These are phyloP conservation scores for Eretmocerus hayati DNA, from an alignment of 2,888 invertebrate genomes.

Conservation along the genomic window DNA sequence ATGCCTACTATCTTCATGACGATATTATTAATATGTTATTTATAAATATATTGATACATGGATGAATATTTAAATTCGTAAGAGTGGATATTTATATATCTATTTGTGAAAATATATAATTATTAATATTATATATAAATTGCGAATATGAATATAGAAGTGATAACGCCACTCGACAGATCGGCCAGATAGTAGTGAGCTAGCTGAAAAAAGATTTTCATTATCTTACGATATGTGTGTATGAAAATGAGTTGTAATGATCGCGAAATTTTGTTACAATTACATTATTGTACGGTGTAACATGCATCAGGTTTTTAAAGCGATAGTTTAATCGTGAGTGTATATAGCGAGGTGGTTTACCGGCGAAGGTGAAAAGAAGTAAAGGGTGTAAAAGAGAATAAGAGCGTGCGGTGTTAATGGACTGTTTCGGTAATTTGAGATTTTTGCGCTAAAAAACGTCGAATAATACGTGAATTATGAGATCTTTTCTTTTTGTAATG, in stretches of 20 bases:
- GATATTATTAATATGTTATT: slow-evolving; percentile 42
- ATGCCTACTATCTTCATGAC: slow-evolving; percentile 46
- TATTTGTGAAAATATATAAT: slow-evolving; percentile 9
- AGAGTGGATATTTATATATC: slow-evolving; percentile 25
- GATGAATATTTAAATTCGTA: slow-evolving; percentile 32
- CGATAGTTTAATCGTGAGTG: slow-evolving; percentile 19
- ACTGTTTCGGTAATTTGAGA: slow-evolving; percentile 8
- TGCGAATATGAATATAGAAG: slow-evolving; percentile 17
- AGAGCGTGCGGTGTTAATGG: slow-evolving; percentile 13
- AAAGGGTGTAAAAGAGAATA: slow-evolving; percentile 1
- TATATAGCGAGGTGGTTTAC: slow-evolving; percentile 4
- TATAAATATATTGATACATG: slow-evolving; percentile 32
- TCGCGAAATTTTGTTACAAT: slow-evolving; percentile 18
- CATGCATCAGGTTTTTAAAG: no score
- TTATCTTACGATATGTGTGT: slow-evolving; percentile 33
- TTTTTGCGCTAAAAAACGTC: slow-evolving; percentile 7
- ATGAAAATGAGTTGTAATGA: slow-evolving; percentile 16
- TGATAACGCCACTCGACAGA: slow-evolving; percentile 28
- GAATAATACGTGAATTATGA: slow-evolving; percentile 3
- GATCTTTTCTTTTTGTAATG: slow-evolving; percentile 2
- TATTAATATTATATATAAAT: slow-evolving; percentile 4
- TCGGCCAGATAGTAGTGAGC: slow-evolving; percentile 39
- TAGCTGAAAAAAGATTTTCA: slow-evolving; percentile 40
- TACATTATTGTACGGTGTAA: slow-evolving; percentile 18
- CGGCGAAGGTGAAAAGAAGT: neutral